These are phyloP conservation scores for Agapornis roseicollis DNA, from an alignment of 2,113 vertebrate genomes.

Conservation along the genomic window DNA sequence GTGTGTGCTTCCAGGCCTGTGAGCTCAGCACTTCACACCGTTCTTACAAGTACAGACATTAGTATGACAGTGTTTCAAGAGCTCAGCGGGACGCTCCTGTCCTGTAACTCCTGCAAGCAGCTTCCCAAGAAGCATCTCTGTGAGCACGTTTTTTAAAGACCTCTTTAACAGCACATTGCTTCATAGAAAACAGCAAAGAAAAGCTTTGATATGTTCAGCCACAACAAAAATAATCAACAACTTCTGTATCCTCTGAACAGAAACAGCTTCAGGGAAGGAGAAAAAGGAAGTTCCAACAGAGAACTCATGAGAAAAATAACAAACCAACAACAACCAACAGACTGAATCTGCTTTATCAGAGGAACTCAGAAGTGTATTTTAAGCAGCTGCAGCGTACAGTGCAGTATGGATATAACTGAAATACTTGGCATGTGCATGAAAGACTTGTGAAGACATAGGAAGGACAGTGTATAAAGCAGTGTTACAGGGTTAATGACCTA, in stretches of 20 bases:
- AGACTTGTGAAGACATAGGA: neutral
- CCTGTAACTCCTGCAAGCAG: neutral
- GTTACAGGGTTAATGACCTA: neutral
- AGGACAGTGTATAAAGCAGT: neutral
- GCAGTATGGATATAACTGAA: neutral
- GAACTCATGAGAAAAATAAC: neutral
- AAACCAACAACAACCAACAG: neutral
- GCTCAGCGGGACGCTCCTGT: neutral
- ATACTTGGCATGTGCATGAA: neutral
- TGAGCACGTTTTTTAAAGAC: neutral
- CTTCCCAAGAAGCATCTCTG: neutral
- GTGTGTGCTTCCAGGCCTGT: neutral
- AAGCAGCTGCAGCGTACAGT: neutral
- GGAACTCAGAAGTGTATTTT: neutral
- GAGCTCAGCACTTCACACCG: neutral
- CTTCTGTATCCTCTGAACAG: neutral
- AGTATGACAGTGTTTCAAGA: neutral
- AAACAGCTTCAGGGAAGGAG: neutral
- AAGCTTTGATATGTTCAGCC: neutral
- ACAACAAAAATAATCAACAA: neutral
- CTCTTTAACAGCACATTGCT: neutral
- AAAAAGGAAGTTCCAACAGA: neutral
- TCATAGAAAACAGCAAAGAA: neutral
- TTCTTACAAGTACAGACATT: neutral
- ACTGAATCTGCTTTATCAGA: neutral